Base-by-base conservation (phyloP, 92 coral and sea anemone species). In the Nematostella vectensis region DNA sequence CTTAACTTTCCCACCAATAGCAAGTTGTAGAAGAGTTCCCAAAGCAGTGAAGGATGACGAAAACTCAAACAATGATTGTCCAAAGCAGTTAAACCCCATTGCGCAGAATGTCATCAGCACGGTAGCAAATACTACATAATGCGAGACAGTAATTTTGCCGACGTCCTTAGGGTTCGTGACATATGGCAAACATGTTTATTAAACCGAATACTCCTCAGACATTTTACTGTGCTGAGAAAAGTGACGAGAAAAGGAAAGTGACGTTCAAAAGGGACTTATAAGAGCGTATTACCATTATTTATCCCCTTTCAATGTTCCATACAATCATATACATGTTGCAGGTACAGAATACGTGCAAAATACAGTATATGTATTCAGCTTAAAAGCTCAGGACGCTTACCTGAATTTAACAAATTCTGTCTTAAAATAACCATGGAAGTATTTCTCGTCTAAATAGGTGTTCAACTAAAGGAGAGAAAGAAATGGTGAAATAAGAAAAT, bases 121-220 rank as follows among this genome's bases (percentile, higher is more conserved):
- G 15, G 65, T 39, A 23, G 69, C 55, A 20, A 76, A 76, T 10
- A 62, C 70, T 1, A 68, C 53, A 24, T 39, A 56, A 39, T 53
- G 69, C 0, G 82, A 76, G 2, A 48, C 55, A 12, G 76, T 6
- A 65, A 65, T 22, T 27, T 48, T 13, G 54, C 54, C n/a, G 77
- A 28, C 18, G 67, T 59, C 25, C 48, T 63, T 18, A 76, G 67
- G 4, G 82, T 76, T 15, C 64, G 57, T 40, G 71, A 54, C 62
- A 76, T 76, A 62, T 76, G 71, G 17, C 71, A 65, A 24, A 76
- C 82, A 23, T 76, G 82, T 23, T 66, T 70, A 44, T 76, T 76
- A 26, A 76, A 76, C 24, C 82, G 79, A 26, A 76, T 76, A 31
- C 69, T 65, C n/a, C 79, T 64, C 37, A 76, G 78, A 27, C 69